phyloP scores from a whole-genome alignment of 2,888 invertebrate genomes.

The Sinelater perroti region DNA sequence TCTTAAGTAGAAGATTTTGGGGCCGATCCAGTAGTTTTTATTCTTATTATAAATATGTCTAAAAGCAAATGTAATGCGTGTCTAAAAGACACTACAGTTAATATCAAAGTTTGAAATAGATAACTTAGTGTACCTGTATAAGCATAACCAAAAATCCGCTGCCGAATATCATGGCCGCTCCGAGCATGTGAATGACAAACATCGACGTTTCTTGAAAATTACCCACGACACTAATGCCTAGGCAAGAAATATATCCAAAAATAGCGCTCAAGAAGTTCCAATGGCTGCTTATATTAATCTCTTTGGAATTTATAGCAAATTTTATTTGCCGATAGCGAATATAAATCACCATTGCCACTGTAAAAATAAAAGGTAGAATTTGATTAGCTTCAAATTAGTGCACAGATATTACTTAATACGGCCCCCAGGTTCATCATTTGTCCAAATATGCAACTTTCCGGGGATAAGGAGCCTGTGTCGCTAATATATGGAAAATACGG shows the following conservation, averaged over 20 bases:
- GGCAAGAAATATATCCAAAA: slow-evolving; percentile 9
- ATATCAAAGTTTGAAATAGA: background rate
- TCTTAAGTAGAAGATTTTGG: background rate
- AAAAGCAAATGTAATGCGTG: slow-evolving; percentile 7
- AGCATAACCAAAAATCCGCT: slow-evolving; percentile 20
- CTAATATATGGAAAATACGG: slow-evolving; percentile 72
- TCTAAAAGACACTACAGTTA: slow-evolving; percentile 6
- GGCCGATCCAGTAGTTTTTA: background rate
- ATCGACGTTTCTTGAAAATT: slow-evolving; percentile 38
- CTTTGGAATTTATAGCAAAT: slow-evolving; percentile 9
- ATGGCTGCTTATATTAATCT: background rate
- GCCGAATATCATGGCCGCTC: slow-evolving; percentile 35
- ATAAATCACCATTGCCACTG: slow-evolving; percentile 36
- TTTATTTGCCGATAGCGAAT: slow-evolving; percentile 39
- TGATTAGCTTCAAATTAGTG: background rate
- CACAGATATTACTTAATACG: slow-evolving; percentile 5
- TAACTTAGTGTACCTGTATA: slow-evolving; percentile 29
- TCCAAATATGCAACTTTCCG: slow-evolving; percentile 79
- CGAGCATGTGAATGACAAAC: slow-evolving; percentile 28
- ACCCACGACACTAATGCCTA: slow-evolving; percentile 32
- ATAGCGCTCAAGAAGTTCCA: slow-evolving; percentile 24
- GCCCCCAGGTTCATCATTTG: slow-evolving; percentile 65
- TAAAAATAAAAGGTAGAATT: background rate
- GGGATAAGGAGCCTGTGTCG: slow-evolving; percentile 72
- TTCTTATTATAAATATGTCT: background rate